A percentile compares a stretch with the other conserved stretches of the same genome.
Conservation (phyloP, 2,888 invertebrate genomes). For the Leptinotarsa rubiginosa region DNA sequence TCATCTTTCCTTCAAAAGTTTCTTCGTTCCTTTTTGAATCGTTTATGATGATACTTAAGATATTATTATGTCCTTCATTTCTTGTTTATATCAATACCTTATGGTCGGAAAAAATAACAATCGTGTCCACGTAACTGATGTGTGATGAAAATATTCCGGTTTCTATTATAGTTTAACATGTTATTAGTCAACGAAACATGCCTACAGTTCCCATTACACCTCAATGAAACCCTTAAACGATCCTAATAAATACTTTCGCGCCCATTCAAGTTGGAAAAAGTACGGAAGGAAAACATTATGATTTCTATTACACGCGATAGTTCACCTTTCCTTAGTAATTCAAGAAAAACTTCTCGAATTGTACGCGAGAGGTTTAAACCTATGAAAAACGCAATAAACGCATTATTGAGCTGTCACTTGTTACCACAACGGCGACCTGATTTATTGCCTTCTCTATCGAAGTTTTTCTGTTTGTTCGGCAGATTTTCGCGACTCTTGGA, state of each 20-base stretch:
- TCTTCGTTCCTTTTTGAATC: too few species aligned
- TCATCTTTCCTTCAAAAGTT: too few species aligned
- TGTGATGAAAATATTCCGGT: too few species aligned
- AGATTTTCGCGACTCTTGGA: not conserved
- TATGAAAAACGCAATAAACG: not conserved
- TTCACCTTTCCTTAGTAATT: not conserved
- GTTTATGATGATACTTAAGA: too few species aligned
- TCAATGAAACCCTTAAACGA: not conserved
- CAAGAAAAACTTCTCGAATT: not conserved
- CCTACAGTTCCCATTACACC: too few species aligned
- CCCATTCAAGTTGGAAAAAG: not conserved
- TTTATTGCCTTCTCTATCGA: constrained; percentile 1
- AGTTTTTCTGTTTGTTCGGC: not conserved
- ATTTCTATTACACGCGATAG: constrained; percentile 5
- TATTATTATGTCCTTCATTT: too few species aligned
- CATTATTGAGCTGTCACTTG: constrained; percentile 15
- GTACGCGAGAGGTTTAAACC: not conserved
- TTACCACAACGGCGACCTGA: not conserved
- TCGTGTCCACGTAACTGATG: too few species aligned
- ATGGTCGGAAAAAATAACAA: too few species aligned
- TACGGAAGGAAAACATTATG: constrained; percentile 12
- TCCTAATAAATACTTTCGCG: not conserved
- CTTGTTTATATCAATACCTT: too few species aligned
- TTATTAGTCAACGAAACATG: too few species aligned
- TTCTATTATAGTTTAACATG: too few species aligned